Percentiles rank a stretch among this genome's conserved stretches.
phyloP scores from a whole-genome alignment of 2,113 vertebrate species.

The Malurus melanocephalus region DNA sequence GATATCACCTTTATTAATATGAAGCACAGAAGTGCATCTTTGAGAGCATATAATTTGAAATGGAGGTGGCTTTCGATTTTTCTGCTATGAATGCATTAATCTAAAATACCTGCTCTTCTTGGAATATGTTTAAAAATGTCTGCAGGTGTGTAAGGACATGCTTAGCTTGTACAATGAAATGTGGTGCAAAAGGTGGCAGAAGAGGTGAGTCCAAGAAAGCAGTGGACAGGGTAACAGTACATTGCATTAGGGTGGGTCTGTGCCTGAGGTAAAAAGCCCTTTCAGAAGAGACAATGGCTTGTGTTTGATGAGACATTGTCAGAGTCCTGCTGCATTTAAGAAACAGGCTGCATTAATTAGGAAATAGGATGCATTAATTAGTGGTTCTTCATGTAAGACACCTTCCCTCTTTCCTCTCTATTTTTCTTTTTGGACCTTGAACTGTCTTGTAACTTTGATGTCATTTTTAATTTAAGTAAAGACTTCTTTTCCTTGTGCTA shows the following conservation, averaged over 20 bases:
- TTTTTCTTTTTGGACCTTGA: neutral
- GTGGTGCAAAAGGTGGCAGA: neutral
- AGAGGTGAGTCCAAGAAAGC: neutral
- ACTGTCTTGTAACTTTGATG: neutral
- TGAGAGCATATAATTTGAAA: neutral
- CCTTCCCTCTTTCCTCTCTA: neutral
- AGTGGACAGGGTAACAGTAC: neutral
- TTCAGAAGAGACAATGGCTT: neutral
- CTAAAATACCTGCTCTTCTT: neutral
- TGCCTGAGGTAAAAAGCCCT: neutral
- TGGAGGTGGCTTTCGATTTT: neutral
- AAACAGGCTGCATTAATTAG: neutral
- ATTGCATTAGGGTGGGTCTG: neutral
- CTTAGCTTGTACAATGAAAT: neutral
- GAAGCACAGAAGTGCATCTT: neutral
- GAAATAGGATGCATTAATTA: neutral
- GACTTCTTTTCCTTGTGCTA: neutral
- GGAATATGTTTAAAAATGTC: neutral
- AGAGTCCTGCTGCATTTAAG: neutral
- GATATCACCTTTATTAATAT: neutral
- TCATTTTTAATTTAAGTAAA: neutral
- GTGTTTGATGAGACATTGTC: neutral
- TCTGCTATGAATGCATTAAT: neutral
- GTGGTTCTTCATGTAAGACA: neutral
- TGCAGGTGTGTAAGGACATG: neutral